Percentiles rank a stretch among this genome's conserved stretches.
These are phyloP conservation scores for Amorpha juglandis DNA, from an alignment of 2,888 invertebrate genomes.

Conservation along the genomic window DNA sequence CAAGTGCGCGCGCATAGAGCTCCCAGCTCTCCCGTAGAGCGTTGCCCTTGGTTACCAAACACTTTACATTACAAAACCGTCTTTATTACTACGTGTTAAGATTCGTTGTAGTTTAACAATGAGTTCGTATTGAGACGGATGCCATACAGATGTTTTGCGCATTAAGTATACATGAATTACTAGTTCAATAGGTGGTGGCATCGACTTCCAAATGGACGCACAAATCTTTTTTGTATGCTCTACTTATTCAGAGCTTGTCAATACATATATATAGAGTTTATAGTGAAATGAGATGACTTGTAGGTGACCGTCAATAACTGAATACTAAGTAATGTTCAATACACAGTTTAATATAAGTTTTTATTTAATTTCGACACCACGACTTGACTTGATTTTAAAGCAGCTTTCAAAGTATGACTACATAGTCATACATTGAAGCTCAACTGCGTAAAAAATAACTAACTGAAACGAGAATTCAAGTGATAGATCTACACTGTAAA, in stretches of 20 bases:
- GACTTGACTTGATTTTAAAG: not conserved
- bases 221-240: not conserved
- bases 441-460: no score
- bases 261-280: not conserved
- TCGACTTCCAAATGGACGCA: conserved; percentile 28
- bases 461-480: no score
- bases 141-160: conserved; percentile 60
- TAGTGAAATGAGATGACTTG: not conserved
- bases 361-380: not conserved
- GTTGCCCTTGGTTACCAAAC: conserved; percentile 27
- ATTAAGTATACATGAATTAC: conserved; percentile 66
- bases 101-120: conserved; percentile 25
- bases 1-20: conserved; percentile 41
- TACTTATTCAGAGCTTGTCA: not conserved
- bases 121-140: conserved; percentile 39
- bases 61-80: not conserved
- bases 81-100: conserved; percentile 21
- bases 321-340: not conserved
- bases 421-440: no score
- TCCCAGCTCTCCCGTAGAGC: conserved; percentile 37
- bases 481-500: no score
- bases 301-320: not conserved
- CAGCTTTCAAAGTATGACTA: no score
- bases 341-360: not conserved
- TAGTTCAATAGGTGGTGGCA: conserved; percentile 53